Evolutionary conservation across 2,113 vertebrate genomes (phyloP).

Genomic region (Polyodon spathula): DNA sequence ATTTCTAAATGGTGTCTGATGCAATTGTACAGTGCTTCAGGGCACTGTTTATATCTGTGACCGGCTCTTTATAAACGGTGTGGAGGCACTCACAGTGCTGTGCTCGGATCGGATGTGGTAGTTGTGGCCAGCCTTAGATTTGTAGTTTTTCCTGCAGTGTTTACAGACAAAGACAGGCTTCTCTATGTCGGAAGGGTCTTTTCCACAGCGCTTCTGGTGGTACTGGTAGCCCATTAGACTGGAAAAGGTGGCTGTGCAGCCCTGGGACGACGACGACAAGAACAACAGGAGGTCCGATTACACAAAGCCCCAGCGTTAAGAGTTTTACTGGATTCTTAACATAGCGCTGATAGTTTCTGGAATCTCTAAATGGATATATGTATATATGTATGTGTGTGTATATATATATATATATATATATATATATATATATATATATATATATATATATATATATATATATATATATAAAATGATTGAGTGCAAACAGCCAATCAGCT

Average conservation of each 20-base stretch:
- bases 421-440: too few species aligned
- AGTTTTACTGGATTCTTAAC: too few species aligned
- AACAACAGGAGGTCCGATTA: not conserved
- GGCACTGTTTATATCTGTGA: constrained; percentile 13
- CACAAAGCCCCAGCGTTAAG: too few species aligned
- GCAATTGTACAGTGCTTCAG: too few species aligned
- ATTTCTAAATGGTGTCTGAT: too few species aligned
- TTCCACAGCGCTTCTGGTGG: constrained; percentile 86
- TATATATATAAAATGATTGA: too few species aligned
- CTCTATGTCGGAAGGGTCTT: constrained; percentile 68
- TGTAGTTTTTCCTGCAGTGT: constrained; percentile 82
- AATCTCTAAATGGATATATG: too few species aligned
- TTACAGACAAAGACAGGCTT: constrained; percentile 76
- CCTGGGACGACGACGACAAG: constrained; percentile 49
- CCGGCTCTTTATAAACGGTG: constrained; percentile 15
- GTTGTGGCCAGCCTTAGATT: constrained; percentile 85
- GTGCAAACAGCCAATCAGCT: too few species aligned
- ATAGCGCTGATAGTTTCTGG: too few species aligned
- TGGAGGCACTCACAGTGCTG: constrained; percentile 32
- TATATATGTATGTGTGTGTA: too few species aligned
- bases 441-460: too few species aligned
- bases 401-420: too few species aligned
- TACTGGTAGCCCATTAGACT: constrained; percentile 96
- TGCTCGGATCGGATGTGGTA: constrained; percentile 86
- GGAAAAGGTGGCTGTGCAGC: constrained; percentile 82